Conservation (phyloP, 2,888 invertebrate species). For the Napeogenes sylphis region DNA sequence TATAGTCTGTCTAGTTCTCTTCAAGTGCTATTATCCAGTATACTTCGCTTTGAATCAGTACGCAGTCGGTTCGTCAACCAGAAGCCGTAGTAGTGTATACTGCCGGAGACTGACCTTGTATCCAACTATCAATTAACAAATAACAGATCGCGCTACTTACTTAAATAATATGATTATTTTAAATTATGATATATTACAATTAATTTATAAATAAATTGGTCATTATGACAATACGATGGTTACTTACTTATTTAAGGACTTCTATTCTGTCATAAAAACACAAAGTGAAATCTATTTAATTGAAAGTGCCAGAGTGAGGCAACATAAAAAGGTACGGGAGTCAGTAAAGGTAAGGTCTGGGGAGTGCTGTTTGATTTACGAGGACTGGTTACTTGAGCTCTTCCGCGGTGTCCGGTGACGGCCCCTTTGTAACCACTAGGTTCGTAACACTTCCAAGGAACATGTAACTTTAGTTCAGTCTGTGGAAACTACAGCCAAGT, state of each 20-base stretch:
- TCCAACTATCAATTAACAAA: not conserved
- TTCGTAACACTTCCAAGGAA: slow-evolving; percentile 37
- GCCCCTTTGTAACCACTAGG: slow-evolving; percentile 47
- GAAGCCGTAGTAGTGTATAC: slow-evolving; percentile 19
- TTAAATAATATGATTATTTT: no score
- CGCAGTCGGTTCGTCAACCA: slow-evolving; percentile 52
- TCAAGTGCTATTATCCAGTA: slow-evolving; percentile 50
- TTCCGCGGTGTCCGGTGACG: slow-evolving; percentile 67
- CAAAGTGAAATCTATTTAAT: no score
- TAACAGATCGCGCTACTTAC: not conserved
- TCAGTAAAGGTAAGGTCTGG: slow-evolving; percentile 42
- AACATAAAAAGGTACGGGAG: slow-evolving; percentile 51
- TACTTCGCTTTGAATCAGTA: slow-evolving; percentile 69
- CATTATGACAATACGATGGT: not conserved
- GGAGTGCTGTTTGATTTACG: slow-evolving; percentile 71
- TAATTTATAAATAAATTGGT: not conserved
- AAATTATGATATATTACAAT: not conserved
- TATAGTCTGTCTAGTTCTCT: slow-evolving; percentile 10
- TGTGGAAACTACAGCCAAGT: slow-evolving; percentile 23
- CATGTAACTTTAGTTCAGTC: slow-evolving; percentile 23
- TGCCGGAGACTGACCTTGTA: slow-evolving; percentile 20
- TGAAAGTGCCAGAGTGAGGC: no score
- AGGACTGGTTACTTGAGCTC: slow-evolving; percentile 63
- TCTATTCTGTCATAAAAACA: no score
- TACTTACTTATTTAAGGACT: no score